Evolutionary conservation across 2,797 vertebrate genomes (phyloP), one percentile per base, ranked within the genome.

Genomic region (Rhyacichthys aspro): DNA sequence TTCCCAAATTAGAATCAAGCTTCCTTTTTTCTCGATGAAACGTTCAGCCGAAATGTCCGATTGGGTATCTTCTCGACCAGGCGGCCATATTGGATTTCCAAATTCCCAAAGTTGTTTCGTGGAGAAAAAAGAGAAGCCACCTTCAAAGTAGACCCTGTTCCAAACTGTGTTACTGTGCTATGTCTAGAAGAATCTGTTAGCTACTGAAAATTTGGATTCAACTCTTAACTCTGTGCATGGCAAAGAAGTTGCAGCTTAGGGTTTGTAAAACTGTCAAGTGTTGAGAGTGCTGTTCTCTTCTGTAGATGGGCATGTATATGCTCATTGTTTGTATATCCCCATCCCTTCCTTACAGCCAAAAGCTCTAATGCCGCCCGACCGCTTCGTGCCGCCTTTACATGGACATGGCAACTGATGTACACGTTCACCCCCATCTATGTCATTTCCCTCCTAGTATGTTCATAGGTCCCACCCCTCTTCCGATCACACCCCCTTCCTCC

Each of bases 271-370:
- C 80, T 98, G 96, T 99, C 95, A 96, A 28, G 93, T 99, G 96
- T 98, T 98, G 94, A 97, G 88, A 89, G 94, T 98, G 96, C 93
- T 98, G 96, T 98, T 98, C 85, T 88, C 86, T 90, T 89, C 52
- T 94, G 92, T 98, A 96, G 95, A 98, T 96, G 96, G 97, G 97
- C 98, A 96, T 97, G 96, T 95, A 95, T 96, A 98, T 98, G 96
- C 96, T 99, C 96, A 98, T 98, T 97, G 96, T 99, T 94, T 98
- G 95, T 98, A 97, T 99, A 97, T 98, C 95, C 98, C 95, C 96
- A 96, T 98, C 96, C 96, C 96, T 99, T 99, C 98, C 96, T 98
- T 99, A 98, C 98, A 99, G 97, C 98, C 95, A 98, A 96, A 98
- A 99, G 96, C 96, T 96, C 97, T 96, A 99, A 98, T 95, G 96